Percentiles rank a stretch among this genome's conserved stretches.
These are phyloP conservation scores for Fissipunctia ypsillon DNA, from an alignment of 2,888 invertebrate genomes.

Conservation along the genomic window DNA sequence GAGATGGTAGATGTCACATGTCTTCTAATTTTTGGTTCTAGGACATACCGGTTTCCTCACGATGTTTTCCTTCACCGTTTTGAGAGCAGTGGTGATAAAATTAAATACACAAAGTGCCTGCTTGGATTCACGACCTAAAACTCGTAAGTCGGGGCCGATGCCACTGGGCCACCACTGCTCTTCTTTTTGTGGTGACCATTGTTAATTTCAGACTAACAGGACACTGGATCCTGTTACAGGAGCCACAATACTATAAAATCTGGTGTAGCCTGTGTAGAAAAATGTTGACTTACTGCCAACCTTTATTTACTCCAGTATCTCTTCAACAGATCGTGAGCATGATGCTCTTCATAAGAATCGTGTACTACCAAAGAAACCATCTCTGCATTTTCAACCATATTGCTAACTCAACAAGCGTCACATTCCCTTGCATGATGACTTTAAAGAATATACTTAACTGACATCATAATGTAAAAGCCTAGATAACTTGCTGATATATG, in stretches of 20 bases:
- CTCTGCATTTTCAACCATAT: slow-evolving; percentile 12
- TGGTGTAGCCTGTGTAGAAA: too few relatives aligned
- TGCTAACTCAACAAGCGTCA: not conserved
- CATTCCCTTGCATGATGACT: slow-evolving; percentile 8
- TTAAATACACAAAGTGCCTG: not conserved
- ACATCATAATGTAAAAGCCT: slow-evolving; percentile 42
- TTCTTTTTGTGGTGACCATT: not conserved
- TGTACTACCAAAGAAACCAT: not conserved
- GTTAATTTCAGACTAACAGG: not conserved
- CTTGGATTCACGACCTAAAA: not conserved
- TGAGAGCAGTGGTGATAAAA: not conserved
- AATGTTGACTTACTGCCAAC: slow-evolving; percentile 26
- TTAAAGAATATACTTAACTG: slow-evolving; percentile 34
- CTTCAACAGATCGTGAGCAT: slow-evolving; percentile 32
- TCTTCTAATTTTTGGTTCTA: not conserved
- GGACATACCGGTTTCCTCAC: not conserved
- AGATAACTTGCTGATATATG: slow-evolving; percentile 26
- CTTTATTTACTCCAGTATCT: slow-evolving; percentile 12
- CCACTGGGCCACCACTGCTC: not conserved
- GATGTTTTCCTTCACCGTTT: not conserved
- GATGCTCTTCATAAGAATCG: slow-evolving; percentile 38
- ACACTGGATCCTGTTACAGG: too few relatives aligned
- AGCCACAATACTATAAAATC: not conserved
- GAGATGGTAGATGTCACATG: not conserved
- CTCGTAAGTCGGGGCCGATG: not conserved